Percentiles rank a stretch among this genome's conserved stretches.
Evolutionary conservation across 2,797 vertebrate species (phyloP).

Genomic region (Cygnus olor): DNA sequence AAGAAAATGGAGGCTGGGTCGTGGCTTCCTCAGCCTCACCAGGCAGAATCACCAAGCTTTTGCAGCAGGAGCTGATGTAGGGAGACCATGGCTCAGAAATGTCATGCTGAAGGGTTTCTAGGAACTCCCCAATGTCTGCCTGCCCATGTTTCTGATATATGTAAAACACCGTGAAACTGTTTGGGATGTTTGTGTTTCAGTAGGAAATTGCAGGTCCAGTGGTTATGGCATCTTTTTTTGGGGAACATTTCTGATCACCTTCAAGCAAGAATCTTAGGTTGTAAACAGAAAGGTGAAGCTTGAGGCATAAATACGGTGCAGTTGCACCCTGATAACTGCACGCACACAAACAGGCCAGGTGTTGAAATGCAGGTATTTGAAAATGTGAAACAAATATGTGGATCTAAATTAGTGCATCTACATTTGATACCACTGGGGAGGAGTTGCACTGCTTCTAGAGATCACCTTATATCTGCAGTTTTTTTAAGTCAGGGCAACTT

Average conservation of each 20-base stretch:
- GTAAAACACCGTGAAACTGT: neutral
- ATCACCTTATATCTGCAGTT: neutral
- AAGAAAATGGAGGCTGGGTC: neutral
- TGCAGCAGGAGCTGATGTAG: neutral
- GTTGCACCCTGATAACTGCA: neutral
- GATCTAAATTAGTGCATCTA: neutral
- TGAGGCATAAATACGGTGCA: neutral
- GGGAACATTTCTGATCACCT: neutral
- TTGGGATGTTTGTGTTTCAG: neutral
- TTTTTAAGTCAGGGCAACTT: neutral
- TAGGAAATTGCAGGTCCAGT: neutral
- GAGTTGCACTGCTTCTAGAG: neutral
- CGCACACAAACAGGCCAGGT: neutral
- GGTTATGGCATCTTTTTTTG: neutral
- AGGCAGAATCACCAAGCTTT: neutral
- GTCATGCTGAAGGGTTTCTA: neutral
- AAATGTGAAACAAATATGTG: neutral
- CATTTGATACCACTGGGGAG: neutral
- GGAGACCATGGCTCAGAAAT: neutral
- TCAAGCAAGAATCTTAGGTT: neutral
- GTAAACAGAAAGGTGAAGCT: neutral
- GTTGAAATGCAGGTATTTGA: neutral
- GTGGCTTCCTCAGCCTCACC: neutral
- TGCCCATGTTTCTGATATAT: neutral
- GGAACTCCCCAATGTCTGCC: neutral